Base-by-base conservation (phyloP, 2,797 vertebrate species). In the Chelmon rostratus region DNA sequence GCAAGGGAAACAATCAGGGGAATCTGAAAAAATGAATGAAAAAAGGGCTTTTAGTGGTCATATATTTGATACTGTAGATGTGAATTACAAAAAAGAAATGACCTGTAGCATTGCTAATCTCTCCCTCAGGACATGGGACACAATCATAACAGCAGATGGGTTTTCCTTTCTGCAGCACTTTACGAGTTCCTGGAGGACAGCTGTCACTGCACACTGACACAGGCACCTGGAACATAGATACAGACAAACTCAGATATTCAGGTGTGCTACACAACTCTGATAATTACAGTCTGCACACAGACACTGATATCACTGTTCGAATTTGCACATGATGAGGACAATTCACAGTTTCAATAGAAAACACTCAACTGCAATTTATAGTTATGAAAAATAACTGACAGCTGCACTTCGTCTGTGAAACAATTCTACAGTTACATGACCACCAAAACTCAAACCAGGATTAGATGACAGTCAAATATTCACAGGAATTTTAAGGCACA, bases 61-160 rank as follows among this genome's bases (percentile, higher is more conserved):
- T 28, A 13, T 35, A 21, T 57, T 67, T 42, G 1, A 47, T 53
- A 8, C 18, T 54, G 12, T 35, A 46, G 1, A 37, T 8, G 25
- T 40, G 3, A 6, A 46, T 49, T 6, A 16, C 10, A 31, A 6
- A 6, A 8, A 19, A 52, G 49, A 4, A 44, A 25, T 82, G n/a
- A 94, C 94, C 92, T 90, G 93, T 92, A 31, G n/a, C 12, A 53
- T 68, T 68, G 49, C 49, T 68, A 19, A 69, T 69, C 38, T 69
- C 67, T 44, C 67, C 67, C 44, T 91, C 89, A 57, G 84, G 83
- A 83, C 90, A 93, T 19, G 77, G 70, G 66, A 89, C 73, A 63
- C 92, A 93, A 59, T 92, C 89, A 79, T 85, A 90, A 61, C 92
- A 93, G 79, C 92, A 93, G 52, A 91, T 46, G 19, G 87, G 92